Evolutionary conservation across 2,797 vertebrate species (phyloP).

Genomic region (Sebastiscus albofasciatus): DNA sequence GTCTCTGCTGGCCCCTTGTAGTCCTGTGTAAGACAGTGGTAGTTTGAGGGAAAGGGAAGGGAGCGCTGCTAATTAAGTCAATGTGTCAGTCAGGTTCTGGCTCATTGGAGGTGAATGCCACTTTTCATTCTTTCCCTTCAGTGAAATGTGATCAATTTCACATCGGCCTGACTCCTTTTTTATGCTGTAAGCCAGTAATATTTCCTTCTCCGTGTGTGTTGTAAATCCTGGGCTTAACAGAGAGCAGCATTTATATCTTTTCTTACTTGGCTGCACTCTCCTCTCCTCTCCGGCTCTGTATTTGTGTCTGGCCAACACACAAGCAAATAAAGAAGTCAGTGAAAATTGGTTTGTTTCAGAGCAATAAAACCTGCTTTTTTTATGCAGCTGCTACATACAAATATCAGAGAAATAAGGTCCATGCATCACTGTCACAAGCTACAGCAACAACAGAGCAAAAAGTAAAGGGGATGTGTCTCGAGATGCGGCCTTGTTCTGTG

Average conservation of each 20-base stretch:
- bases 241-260: slow-evolving; percentile 35
- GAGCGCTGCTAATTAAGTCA: slow-evolving; percentile 32
- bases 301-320: background rate
- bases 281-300: background rate
- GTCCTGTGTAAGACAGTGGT: background rate
- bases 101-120: slow-evolving; percentile 31
- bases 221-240: slow-evolving; percentile 45
- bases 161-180: slow-evolving; percentile 29
- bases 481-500: slow-evolving; percentile 2
- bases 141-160: slow-evolving; percentile 54
- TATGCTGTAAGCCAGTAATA: slow-evolving; percentile 21
- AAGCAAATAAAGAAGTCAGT: slow-evolving; percentile 23
- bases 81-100: slow-evolving; percentile 35
- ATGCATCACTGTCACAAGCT: slow-evolving; percentile 48
- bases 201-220: slow-evolving; percentile 1
- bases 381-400: slow-evolving; percentile 30
- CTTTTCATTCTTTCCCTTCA: slow-evolving; percentile 18
- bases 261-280: slow-evolving; percentile 1
- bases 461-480: slow-evolving; percentile 10
- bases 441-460: slow-evolving; percentile 1
- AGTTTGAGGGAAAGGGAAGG: background rate
- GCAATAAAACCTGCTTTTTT: slow-evolving; percentile 39
- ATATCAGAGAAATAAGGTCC: slow-evolving; percentile 30
- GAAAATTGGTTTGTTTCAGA: slow-evolving; percentile 43
- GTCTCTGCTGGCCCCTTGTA: background rate